Conservation (phyloP, 2,888 invertebrate species). For the Hirtodrosophila trivittata region DNA sequence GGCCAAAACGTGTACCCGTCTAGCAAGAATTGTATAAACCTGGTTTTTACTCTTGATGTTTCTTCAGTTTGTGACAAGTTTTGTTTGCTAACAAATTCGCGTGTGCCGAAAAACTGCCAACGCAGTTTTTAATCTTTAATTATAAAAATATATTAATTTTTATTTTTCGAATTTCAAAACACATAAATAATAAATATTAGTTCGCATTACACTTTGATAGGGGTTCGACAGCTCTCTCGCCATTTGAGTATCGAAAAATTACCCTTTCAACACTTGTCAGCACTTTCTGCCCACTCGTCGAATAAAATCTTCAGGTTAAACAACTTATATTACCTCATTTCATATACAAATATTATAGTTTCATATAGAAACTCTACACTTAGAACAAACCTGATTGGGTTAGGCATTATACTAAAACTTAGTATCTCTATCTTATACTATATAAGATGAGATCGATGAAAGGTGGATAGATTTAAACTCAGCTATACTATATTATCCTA, state of each 20-base stretch:
- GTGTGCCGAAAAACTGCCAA: slow-evolving; percentile 3
- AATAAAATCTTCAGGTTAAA: too few relatives aligned
- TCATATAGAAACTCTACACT: too few relatives aligned
- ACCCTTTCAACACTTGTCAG: not conserved
- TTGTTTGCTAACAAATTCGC: not conserved
- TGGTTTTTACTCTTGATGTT: not conserved
- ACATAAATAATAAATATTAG: not conserved
- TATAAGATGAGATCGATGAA: too few relatives aligned
- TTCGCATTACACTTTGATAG: not conserved
- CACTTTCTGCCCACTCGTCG: not conserved
- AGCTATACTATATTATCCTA: too few relatives aligned
- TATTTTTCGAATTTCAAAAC: slow-evolving; percentile 1
- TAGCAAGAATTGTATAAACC: slow-evolving; percentile 5
- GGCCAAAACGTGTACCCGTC: slow-evolving; percentile 8
- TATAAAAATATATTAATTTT: not conserved
- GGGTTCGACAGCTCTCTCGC: not conserved
- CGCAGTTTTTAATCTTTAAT: not conserved
- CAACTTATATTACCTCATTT: too few relatives aligned
- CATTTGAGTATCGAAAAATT: not conserved
- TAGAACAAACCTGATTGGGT: too few relatives aligned
- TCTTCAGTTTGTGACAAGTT: slow-evolving; percentile 3
- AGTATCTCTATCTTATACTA: too few relatives aligned
- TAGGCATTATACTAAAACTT: too few relatives aligned
- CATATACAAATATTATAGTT: too few relatives aligned
- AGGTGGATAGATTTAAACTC: too few relatives aligned